Evolutionary conservation across 2,113 vertebrate species (phyloP).

Genomic region (Apteryx owenii): DNA sequence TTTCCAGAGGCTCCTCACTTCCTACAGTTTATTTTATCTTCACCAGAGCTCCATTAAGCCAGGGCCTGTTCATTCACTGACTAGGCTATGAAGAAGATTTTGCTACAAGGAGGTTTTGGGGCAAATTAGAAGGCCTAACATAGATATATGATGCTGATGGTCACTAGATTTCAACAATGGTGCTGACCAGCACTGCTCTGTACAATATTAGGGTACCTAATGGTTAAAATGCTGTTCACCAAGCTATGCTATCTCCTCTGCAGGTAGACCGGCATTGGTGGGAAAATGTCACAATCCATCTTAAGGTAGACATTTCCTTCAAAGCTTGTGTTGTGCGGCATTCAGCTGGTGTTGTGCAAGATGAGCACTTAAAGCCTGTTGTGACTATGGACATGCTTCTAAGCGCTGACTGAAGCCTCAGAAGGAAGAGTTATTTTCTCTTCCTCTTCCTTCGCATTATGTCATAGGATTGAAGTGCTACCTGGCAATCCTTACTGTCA

Average conservation of each 20-base stretch:
- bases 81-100: not conserved
- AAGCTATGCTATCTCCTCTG: not conserved
- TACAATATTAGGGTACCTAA: not conserved
- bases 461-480: too few relatives aligned
- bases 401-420: not conserved
- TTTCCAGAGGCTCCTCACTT: not conserved
- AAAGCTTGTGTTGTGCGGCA: not conserved
- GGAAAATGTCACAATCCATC: not conserved
- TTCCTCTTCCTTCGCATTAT: not conserved
- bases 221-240: not conserved
- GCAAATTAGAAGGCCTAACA: not conserved
- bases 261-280: not conserved
- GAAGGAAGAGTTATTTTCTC: not conserved
- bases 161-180: not conserved
- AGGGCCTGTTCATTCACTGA: not conserved
- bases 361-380: not conserved
- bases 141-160: not conserved
- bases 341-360: not conserved
- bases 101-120: not conserved
- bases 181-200: not conserved
- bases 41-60: not conserved
- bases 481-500: not conserved
- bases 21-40: too few relatives aligned
- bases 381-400: not conserved
- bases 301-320: not conserved